Base-by-base conservation (phyloP, 2,888 invertebrate species). In the Lymantria dispar region DNA sequence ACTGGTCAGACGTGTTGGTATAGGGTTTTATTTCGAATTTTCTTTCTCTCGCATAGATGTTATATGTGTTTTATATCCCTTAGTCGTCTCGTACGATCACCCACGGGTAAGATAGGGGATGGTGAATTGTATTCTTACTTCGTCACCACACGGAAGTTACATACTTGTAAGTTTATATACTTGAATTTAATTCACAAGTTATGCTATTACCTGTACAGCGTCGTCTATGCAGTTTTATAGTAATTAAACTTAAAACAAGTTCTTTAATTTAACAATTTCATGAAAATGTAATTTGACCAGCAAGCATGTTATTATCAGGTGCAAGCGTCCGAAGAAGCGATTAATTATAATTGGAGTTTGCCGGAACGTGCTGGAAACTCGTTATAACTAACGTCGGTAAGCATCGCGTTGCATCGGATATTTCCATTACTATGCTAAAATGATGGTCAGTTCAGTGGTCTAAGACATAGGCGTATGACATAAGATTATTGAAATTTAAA, bases 341-440 rank as follows among this genome's bases (percentile, higher is more conserved):
- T 72, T 71, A 72, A 73, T 72, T 71, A 69, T 59, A 59, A 64
- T 56, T 47, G 60, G 54, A 61, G 60, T 54, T 62, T 56, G 68
- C 68, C 64, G 70, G 70, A 71, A 66, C 64, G 55, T 59, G 61
- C 54, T 56, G 63, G 65, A 75, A 74, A 59, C 74, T 76, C 72
- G 73, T 78, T 78, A 80, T 64, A 73, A 73, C 68, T 64, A 72
- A 68, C 68, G 64, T 60, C 60, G 49, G 68, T 57, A 61, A 65
- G 68, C 69, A 53, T 56, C 42, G 50, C 71, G 67, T 74, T 74
- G 64, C 60, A 63, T 65, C 60, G 66, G 65, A 73, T 70, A 71
- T 69, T 64, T 65, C 68, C 70, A 83, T 84, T 83, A 78, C 74
- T 76, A 83, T 83, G 82, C 80, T 78, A 81, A 80, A 76, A 61